Base-by-base conservation (phyloP, 2,888 invertebrate genomes). In the Sisyra nigra region DNA sequence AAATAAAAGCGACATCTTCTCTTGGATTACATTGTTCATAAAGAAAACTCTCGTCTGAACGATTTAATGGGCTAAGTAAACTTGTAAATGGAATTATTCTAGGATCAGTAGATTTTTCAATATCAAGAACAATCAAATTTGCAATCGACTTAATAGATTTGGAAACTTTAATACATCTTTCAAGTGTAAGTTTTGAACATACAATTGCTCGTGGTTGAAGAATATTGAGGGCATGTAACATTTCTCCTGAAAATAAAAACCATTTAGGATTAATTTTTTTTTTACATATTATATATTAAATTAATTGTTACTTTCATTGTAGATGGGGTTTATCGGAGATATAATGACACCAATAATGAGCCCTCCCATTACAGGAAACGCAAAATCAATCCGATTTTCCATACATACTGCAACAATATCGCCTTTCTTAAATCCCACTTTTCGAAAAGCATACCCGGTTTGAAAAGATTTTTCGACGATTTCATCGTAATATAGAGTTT, bases 171-270 rank as follows among this genome's bases (percentile, higher is more conserved):
- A 67, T 55, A 24, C 76, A 57, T 42, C 67, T 69, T 46, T 69
- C 65, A 4, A 71, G 57, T 9, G 70, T 68, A 18, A 66, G 55
- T 5, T 67, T 65, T 1, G 80, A 77, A 15, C 70, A 68, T 53
- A 81, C 74, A 48, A 80, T 68, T 38, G 71, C 61, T 54, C 72
- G 75, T 37, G 81, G 80, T 52, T 72, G 73, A 1, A 75, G 73
- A 46, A 80, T 69, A 46, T 67, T 68, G 2, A 76, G 54, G 13
- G 75, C 63, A 54, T 80, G 79, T 38, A 64, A 55, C 13, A 81
- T 62, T 62, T 81, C 81, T 50, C 71, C 76, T 76, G 39, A 34
- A 45, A 19, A 41, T 2, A 11, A 32, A 30, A 30, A 4, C n/a
- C 33, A 33, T 6, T 33, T 33, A 5, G 4, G 4, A 11, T 33